Conservation (phyloP, 23 tunicate genomes). For the Halocynthia roretzi region DNA sequence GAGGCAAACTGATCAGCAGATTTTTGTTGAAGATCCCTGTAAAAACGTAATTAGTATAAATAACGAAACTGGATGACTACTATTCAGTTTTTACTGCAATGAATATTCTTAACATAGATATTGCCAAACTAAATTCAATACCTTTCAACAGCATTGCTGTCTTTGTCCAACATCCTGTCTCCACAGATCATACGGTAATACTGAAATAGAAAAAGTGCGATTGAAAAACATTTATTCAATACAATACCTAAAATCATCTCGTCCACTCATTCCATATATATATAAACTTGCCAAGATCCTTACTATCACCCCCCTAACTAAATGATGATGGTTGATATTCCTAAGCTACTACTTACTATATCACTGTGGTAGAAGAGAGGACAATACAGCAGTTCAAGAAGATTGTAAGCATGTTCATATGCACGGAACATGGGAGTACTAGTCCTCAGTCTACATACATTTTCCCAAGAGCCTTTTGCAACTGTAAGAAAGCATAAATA, state of each 20-base stretch:
- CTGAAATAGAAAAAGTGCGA: slow-evolving; percentile 24
- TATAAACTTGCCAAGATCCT: too few relatives aligned
- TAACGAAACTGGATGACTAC: too few relatives aligned
- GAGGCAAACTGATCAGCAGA: background rate
- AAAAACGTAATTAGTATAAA: background rate
- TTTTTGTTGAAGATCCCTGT: slow-evolving; percentile 2
- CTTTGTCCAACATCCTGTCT: slow-evolving; percentile 30
- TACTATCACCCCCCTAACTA: background rate
- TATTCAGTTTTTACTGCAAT: too few relatives aligned
- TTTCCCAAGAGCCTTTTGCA: slow-evolving; percentile 52
- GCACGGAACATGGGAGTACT: slow-evolving; percentile 84
- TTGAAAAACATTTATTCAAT: background rate
- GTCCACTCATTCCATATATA: background rate
- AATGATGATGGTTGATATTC: background rate
- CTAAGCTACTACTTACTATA: slow-evolving; percentile 33
- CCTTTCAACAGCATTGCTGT: slow-evolving; percentile 7
- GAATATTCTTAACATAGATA: too few relatives aligned
- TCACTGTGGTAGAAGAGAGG: slow-evolving; percentile 91
- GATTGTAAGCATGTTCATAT: slow-evolving; percentile 79
- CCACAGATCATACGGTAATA: slow-evolving; percentile 90
- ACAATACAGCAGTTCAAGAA: slow-evolving; percentile 76
- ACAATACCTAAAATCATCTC: background rate
- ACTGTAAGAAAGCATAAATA: slow-evolving; percentile 20
- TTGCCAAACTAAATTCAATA: background rate
- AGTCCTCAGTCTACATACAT: slow-evolving; percentile 50